phyloP scores from a whole-genome alignment of 2,888 invertebrate genomes.

The Argyresthia albistria region DNA sequence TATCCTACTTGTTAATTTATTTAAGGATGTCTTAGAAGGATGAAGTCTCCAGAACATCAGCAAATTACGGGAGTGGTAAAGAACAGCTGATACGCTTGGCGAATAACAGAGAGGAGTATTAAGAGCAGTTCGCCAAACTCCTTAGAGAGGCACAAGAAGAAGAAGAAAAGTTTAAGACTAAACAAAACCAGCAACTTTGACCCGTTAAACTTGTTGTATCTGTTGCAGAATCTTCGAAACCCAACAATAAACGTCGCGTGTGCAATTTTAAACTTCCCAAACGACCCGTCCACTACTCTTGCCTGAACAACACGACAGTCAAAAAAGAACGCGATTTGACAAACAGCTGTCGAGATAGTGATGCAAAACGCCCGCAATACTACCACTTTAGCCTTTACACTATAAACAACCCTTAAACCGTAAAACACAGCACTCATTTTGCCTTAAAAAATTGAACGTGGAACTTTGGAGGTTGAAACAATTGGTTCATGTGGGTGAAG shows the following conservation, averaged over 20 bases:
- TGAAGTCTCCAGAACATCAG: too few relatives aligned
- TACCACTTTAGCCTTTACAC: background rate
- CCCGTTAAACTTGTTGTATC: too few relatives aligned
- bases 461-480: background rate
- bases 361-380: background rate
- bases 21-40: too few relatives aligned
- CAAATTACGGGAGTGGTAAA: too few relatives aligned
- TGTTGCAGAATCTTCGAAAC: background rate
- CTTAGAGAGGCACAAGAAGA: too few relatives aligned
- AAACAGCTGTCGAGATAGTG: slow-evolving; percentile 20
- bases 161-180: too few relatives aligned
- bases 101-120: too few relatives aligned
- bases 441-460: background rate
- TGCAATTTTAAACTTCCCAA: background rate
- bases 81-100: too few relatives aligned
- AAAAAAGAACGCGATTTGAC: slow-evolving; percentile 22
- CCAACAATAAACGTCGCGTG: background rate
- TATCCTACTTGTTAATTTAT: too few relatives aligned
- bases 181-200: too few relatives aligned
- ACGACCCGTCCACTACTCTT: slow-evolving; percentile 7
- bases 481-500: background rate
- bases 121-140: too few relatives aligned
- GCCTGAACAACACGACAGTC: slow-evolving; percentile 14
- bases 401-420: background rate
- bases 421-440: background rate